Evolutionary conservation across 53 echinoderm and acorn worm genomes (phyloP).

Genomic region (Temnopleurus reevesii): DNA sequence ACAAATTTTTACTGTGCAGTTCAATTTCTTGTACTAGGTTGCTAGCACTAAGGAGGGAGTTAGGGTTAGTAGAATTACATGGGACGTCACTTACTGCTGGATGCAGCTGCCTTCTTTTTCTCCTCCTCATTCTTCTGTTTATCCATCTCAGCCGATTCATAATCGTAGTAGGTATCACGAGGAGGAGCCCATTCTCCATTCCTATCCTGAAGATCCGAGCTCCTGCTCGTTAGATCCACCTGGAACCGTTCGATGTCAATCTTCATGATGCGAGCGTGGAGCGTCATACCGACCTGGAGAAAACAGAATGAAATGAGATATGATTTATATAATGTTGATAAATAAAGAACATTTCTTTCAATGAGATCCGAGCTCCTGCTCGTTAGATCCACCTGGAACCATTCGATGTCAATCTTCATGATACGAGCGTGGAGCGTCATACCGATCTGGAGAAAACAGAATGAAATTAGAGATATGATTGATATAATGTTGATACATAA

Average conservation of each 20-base stretch:
- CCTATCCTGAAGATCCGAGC: conserved; percentile 90
- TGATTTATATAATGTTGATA: too few relatives aligned
- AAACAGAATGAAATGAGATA: neutral
- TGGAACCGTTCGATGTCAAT: conserved; percentile 94
- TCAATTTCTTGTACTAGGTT: too few relatives aligned
- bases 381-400: conserved; percentile 84
- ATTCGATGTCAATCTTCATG: conserved; percentile 89
- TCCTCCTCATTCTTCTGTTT: conserved; percentile 80
- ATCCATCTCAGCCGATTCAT: conserved; percentile 76
- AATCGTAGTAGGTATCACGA: conserved; percentile 88
- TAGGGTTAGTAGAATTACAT: too few relatives aligned
- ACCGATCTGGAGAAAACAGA: conserved; percentile 55
- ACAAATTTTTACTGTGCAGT: too few relatives aligned
- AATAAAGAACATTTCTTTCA: conserved; percentile 80
- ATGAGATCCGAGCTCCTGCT: conserved; percentile 83
- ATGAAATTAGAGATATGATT: neutral
- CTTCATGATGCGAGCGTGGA: conserved; percentile 91
- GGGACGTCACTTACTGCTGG: conserved; percentile 51
- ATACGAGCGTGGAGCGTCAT: conserved; percentile 90
- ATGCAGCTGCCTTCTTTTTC: conserved; percentile 81
- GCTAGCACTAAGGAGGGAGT: too few relatives aligned
- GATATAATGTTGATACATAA: too few relatives aligned
- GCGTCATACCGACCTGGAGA: conserved; percentile 80
- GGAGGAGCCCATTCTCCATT: conserved; percentile 88
- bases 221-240: conserved; percentile 87